These are phyloP conservation scores for Lamproptera curius DNA, from an alignment of 2,888 invertebrate species.

Conservation along the genomic window DNA sequence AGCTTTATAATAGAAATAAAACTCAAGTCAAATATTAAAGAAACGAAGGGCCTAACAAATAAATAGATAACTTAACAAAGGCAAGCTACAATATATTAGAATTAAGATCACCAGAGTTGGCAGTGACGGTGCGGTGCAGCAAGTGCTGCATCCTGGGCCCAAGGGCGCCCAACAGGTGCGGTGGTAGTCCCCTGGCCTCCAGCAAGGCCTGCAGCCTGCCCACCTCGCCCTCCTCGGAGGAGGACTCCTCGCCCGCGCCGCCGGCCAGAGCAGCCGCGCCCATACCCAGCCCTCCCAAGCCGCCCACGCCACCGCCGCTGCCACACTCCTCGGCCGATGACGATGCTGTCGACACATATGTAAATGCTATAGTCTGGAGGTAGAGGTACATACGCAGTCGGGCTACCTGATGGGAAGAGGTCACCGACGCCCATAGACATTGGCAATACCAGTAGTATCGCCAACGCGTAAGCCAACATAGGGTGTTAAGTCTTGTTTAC, in stretches of 20 bases:
- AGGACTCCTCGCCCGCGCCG: constrained; percentile 79
- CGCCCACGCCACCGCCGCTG: constrained; percentile 48
- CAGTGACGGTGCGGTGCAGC: constrained; percentile 95
- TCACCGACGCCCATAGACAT: too few species aligned
- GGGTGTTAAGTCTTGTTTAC: too few species aligned
- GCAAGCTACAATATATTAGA: too few species aligned
- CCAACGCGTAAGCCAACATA: too few species aligned
- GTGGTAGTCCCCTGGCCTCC: constrained; percentile 97
- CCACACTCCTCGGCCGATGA: constrained; percentile 57
- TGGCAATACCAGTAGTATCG: too few species aligned
- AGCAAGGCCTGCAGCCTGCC: constrained; percentile 95
- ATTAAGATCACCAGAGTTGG: constrained; percentile 78
- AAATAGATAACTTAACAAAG: too few species aligned
- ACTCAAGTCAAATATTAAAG: too few species aligned
- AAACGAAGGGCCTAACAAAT: too few species aligned
- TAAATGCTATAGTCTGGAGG: neutral
- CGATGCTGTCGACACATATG: constrained; percentile 42
- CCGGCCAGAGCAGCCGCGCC: constrained; percentile 40
- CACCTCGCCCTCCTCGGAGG: constrained; percentile 94
- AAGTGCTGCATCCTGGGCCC: constrained; percentile 98
- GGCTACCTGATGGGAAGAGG: too few species aligned
- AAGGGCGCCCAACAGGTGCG: constrained; percentile 96
- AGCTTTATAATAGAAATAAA: too few species aligned
- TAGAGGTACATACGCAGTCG: too few species aligned
- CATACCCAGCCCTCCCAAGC: constrained; percentile 45